Conservation (phyloP, 1,140 invertebrate genomes). For the Caerostris extrusa region DNA sequence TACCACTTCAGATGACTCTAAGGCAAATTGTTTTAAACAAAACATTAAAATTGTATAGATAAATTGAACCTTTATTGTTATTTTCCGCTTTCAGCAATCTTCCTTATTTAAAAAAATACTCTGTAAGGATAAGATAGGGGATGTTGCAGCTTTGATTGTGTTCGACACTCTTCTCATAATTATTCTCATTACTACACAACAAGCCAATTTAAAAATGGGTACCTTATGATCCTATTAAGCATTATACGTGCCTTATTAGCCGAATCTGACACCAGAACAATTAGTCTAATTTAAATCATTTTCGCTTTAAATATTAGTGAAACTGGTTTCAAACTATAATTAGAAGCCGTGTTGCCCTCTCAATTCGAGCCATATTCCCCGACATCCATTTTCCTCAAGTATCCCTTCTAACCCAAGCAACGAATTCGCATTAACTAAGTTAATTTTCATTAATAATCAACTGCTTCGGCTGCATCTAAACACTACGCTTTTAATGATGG, state of each 20-base stretch:
- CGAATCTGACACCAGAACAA: background rate
- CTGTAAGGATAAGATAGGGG: too few species aligned
- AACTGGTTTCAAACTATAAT: constrained; percentile 40
- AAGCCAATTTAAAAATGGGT: too few species aligned
- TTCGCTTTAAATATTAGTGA: background rate
- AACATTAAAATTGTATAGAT: too few species aligned
- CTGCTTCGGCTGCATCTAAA: constrained; percentile 23
- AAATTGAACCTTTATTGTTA: too few species aligned
- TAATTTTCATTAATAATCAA: constrained; percentile 52
- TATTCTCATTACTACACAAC: too few species aligned
- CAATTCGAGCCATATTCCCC: constrained; percentile 3
- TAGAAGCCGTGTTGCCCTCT: constrained; percentile 17
- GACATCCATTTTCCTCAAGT: constrained; percentile 34
- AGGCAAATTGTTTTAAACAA: too few species aligned
- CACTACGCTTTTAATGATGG: constrained; percentile 24
- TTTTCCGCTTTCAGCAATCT: too few species aligned
- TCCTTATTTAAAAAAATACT: too few species aligned
- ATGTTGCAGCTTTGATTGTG: too few species aligned
- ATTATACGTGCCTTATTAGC: background rate
- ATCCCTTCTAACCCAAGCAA: background rate
- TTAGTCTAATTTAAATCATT: background rate
- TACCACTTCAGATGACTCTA: too few species aligned
- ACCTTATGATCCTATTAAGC: background rate
- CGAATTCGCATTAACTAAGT: constrained; percentile 37
- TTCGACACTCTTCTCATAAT: too few species aligned